Percentiles rank a stretch among this genome's conserved stretches.
Conservation (phyloP, 2,797 vertebrate species). For the Esox masquinongy region DNA sequence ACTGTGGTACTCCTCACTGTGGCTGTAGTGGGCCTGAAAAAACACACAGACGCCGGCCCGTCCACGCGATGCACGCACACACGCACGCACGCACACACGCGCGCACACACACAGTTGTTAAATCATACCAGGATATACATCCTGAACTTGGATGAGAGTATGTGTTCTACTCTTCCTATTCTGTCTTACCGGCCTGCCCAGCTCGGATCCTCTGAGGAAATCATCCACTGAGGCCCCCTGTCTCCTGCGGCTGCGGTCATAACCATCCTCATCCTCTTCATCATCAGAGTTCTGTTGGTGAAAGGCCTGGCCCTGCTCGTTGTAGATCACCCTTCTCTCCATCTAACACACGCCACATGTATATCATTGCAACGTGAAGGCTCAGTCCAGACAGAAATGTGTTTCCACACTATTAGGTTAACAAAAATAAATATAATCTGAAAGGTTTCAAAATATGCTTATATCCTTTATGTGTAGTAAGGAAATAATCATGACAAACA, state of each 20-base stretch:
- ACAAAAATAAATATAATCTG: too few species aligned
- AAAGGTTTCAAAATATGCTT: too few species aligned
- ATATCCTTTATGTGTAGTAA: too few species aligned
- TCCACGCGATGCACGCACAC: background rate
- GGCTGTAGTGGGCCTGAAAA: slow-evolving; percentile 87
- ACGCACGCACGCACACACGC: background rate
- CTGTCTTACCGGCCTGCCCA: slow-evolving; percentile 85
- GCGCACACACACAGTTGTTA: background rate
- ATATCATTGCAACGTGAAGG: background rate
- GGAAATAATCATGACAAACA: too few species aligned
- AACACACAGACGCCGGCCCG: slow-evolving; percentile 5
- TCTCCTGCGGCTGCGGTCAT: slow-evolving; percentile 78
- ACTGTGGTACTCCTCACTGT: slow-evolving; percentile 92
- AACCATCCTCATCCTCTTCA: slow-evolving; percentile 86
- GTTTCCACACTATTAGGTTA: too few species aligned
- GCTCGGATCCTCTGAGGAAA: slow-evolving; percentile 92
- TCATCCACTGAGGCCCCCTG: slow-evolving; percentile 89
- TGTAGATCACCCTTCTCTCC: slow-evolving; percentile 82
- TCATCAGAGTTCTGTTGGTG: slow-evolving; percentile 89
- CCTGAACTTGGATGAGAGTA: background rate
- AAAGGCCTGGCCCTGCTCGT: slow-evolving; percentile 76
- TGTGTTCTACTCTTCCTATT: background rate
- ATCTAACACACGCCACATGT: slow-evolving; percentile 65
- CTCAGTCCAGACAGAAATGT: too few species aligned
- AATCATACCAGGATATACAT: background rate